These are phyloP conservation scores for Varroa destructor DNA, from an alignment of 1,140 invertebrate species.

Conservation along the genomic window DNA sequence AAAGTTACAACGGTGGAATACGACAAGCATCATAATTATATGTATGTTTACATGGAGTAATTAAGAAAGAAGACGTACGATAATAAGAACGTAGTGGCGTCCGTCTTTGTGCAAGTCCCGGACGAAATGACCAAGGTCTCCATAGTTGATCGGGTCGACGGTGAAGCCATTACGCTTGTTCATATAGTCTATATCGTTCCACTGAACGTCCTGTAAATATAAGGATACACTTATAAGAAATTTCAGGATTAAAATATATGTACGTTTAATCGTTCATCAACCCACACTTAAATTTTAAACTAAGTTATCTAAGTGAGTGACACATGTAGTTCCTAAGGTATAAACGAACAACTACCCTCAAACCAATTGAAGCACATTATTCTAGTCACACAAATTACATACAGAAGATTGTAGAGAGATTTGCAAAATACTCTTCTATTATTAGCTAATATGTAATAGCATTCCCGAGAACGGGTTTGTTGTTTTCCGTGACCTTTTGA, in stretches of 20 bases:
- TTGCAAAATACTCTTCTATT: no score
- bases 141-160: conserved; percentile 52
- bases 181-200: conserved; percentile 87
- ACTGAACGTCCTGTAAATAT: conserved; percentile 49
- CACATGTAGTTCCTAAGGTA: no score
- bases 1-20: conserved; percentile 3
- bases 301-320: no score
- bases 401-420: no score
- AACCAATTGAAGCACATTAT: no score
- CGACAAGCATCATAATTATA: conserved; percentile 30
- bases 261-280: no score
- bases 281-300: no score
- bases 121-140: conserved; percentile 57
- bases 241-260: conserved; percentile 28
- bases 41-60: not conserved
- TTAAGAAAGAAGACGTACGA: conserved; percentile 29
- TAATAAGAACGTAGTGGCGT: conserved; percentile 34
- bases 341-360: no score
- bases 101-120: conserved; percentile 49
- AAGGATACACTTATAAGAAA: not conserved
- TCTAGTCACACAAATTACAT: no score
- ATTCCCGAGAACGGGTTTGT: no score
- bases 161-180: conserved; percentile 69
- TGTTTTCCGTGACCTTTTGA: no score
- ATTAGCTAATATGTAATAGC: no score